These are phyloP conservation scores for Seira sanloemensis DNA, from an alignment of 2,888 invertebrate genomes.

Conservation along the genomic window DNA sequence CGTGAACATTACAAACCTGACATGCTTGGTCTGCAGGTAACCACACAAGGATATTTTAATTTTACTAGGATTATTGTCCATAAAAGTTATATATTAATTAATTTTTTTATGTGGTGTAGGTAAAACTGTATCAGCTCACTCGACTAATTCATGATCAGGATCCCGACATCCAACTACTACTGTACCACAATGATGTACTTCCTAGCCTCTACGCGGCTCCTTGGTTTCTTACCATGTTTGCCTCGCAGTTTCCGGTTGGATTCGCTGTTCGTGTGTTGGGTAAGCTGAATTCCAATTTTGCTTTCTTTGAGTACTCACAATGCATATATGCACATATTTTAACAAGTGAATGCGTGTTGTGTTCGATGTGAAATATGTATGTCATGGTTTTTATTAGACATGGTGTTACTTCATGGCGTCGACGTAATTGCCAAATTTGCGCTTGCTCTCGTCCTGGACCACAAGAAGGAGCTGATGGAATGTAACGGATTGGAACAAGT, in stretches of 20 bases:
- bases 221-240: conserved; percentile 96
- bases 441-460: conserved; percentile 87
- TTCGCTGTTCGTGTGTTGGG: conserved; percentile 96
- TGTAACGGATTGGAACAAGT: conserved; percentile 95
- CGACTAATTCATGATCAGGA: conserved; percentile 91
- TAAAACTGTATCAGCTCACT: conserved; percentile 93
- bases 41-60: neutral
- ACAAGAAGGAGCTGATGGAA: conserved; percentile 88
- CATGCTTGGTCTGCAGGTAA: conserved; percentile 93
- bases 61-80: neutral
- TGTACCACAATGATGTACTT: conserved; percentile 87
- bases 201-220: conserved; percentile 97
- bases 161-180: conserved; percentile 90
- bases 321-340: too few relatives aligned
- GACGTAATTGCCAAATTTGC: conserved; percentile 94
- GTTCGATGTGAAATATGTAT: conserved; percentile 95
- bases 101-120: too few relatives aligned
- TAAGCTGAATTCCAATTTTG: too few relatives aligned
- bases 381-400: conserved; percentile 82
- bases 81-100: too few relatives aligned
- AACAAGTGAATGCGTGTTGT: conserved; percentile 96
- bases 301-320: too few relatives aligned
- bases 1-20: conserved; percentile 94
- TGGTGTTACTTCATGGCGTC: conserved; percentile 91
- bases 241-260: conserved; percentile 96